These are phyloP conservation scores for Prunella strophiata DNA, from an alignment of 2,797 vertebrate species.

Conservation along the genomic window DNA sequence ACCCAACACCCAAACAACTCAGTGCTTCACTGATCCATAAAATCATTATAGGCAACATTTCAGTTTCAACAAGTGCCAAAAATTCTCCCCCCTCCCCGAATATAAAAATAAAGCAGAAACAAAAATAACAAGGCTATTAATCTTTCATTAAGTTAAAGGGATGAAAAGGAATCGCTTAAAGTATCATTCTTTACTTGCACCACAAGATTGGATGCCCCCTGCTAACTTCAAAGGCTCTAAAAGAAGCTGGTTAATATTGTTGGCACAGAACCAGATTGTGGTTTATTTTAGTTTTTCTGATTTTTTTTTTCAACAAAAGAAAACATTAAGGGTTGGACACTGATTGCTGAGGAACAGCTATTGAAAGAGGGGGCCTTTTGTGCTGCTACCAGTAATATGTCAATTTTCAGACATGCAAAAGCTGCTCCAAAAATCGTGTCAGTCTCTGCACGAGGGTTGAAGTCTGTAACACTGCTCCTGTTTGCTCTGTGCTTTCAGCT, in stretches of 20 bases:
- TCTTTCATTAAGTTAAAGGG: constrained; percentile 98
- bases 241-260: constrained; percentile 90
- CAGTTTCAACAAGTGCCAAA: constrained; percentile 82
- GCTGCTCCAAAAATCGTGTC: background rate
- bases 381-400: constrained; percentile 4
- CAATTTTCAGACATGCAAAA: constrained; percentile 24
- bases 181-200: constrained; percentile 92
- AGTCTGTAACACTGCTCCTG: background rate
- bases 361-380: constrained; percentile 31
- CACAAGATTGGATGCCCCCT: constrained; percentile 90
- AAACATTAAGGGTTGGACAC: constrained; percentile 41
- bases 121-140: constrained; percentile 99
- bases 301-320: constrained; percentile 72
- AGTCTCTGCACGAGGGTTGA: background rate
- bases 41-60: constrained; percentile 82
- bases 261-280: constrained; percentile 92
- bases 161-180: constrained; percentile 99
- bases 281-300: constrained; percentile 86
- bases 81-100: constrained; percentile 22
- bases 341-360: constrained; percentile 9
- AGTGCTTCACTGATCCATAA: constrained; percentile 79
- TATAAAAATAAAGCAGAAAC: constrained; percentile 87
- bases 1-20: constrained; percentile 27
- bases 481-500: background rate
- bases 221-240: constrained; percentile 94